Evolutionary conservation across 2,797 vertebrate species (phyloP), one percentile per base, ranked within the genome.

Genomic region (Cottoperca gobio): DNA sequence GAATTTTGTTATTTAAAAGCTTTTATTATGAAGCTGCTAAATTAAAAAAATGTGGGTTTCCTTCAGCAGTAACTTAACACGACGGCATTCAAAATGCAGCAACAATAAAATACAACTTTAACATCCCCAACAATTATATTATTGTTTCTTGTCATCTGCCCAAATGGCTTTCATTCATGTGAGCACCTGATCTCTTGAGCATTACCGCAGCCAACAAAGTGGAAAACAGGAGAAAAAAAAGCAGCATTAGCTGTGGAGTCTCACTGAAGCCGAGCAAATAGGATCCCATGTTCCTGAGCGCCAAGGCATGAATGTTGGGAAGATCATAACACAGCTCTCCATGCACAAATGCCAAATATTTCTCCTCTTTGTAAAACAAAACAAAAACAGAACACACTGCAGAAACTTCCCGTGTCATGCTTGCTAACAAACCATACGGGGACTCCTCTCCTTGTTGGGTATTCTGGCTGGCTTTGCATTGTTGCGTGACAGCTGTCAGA

Each of bases 261-360:
- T 85, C 87, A 75, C 50, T 78, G 83, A 89, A 88, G 83, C 84
- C 49, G 70, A n/a, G 40, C 86, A 90, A 93, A 93, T 86, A 86
- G 79, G 82, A 90, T 87, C 85, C 83, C 73, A 71, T 83, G 86
- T 87, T 88, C 63, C 83, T 60, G 64, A 74, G 84, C 49, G 65
- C 76, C 89, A 72, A 78, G 62, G 71, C 53, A 26, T 85, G 86
- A 90, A 87, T 80, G 84, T 70, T 65, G 66, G 54, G 74, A 81
- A 84, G 82, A 87, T 92, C 79, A 84, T 79, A 88, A 88, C 82
- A 57, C 70, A 69, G 76, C 77, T 85, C 88, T 86, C 53, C 40
- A 57, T 81, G 86, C 82, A 79, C 76, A 84, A 85, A 89, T 90
- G 81, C 90, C 91, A 93, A 76, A 86, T 80, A 82, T 68, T 73